Evolutionary conservation across 2,888 invertebrate species (phyloP), one percentile per base, ranked within the genome.

Genomic region (Amiota mariae): DNA sequence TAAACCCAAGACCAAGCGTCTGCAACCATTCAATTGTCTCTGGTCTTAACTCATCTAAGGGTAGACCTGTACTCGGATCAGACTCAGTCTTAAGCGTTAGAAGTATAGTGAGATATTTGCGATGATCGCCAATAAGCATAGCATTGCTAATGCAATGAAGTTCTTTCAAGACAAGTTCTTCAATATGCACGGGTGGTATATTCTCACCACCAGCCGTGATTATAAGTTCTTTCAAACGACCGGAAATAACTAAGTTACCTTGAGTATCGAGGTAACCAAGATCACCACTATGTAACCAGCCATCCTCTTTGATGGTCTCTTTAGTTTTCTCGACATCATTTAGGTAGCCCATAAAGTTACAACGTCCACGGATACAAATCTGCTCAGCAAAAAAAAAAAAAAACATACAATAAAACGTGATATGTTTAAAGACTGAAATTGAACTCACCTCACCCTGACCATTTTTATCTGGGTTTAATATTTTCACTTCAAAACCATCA

Each of bases 181-280:
- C 98, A 77, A 97, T 95, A 49, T 93, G 92, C 36, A 95, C 93
- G 0, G 98, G 97, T 1, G 97, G 93, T 85, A 96, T 92, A 89
- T 98, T 98, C 91, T 98, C 98, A 8, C 97, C 98, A 11, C 97
- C 98, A n/a, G 97, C 96, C 2, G 98, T 98, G 80, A 98, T 97
- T 36, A 98, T 91, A 47, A 98, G 85, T 88, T 98, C 98, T 93
- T 93, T 93, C 63, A 93, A 91, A 79, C 93, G 91, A 72, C 96
- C 96, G 18, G 95, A 96, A 74, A 96, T 93, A 77, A 92, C 93
- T 0, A 96, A 85, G 82, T 92, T 92, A 63, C 94, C 95, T 72
- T 94, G 92, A 51, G 92, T 91, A 85, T 97, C 96, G 1, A 95
- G 89, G 80, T 92, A 92, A 12, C 97, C 98, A n/a, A 97, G 89